A percentile compares a stretch with the other conserved stretches of the same genome.
Evolutionary conservation across 1,140 invertebrate genomes (phyloP).

Genomic region (Leptinotarsa lineolata): DNA sequence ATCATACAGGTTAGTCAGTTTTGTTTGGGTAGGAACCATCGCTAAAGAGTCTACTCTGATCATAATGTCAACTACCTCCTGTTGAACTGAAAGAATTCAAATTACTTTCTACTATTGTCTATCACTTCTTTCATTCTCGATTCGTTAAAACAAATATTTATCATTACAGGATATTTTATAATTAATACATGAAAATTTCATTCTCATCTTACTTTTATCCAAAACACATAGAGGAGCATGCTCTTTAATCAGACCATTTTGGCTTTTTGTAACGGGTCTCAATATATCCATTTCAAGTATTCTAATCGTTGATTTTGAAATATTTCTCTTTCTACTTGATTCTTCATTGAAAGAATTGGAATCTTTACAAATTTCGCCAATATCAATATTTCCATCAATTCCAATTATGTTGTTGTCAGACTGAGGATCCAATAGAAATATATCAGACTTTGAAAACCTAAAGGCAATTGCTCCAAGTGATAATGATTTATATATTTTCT

Average conservation of each 20-base stretch:
- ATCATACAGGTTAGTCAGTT: conserved; percentile 67
- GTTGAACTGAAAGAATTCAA: conserved; percentile 54
- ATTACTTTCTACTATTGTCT: conserved; percentile 9
- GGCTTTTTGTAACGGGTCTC: conserved; percentile 52
- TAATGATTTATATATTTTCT: conserved; percentile 60
- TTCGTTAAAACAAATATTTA: too few relatives aligned
- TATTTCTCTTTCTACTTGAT: conserved; percentile 58
- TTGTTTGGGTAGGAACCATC: conserved; percentile 68
- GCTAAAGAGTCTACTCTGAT: conserved; percentile 72
- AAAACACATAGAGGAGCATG: conserved; percentile 53
- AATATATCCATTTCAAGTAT: conserved; percentile 57
- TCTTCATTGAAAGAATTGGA: conserved; percentile 50
- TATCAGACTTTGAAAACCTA: conserved; percentile 62
- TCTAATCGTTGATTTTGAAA: conserved; percentile 54
- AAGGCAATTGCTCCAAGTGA: conserved; percentile 69
- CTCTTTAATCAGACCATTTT: conserved; percentile 33
- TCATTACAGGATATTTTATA: neutral
- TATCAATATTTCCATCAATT: conserved; percentile 58
- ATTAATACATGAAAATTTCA: conserved; percentile 18
- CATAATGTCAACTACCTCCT: conserved; percentile 60
- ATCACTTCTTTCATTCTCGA: neutral
- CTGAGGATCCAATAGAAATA: conserved; percentile 64
- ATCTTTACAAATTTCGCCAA: conserved; percentile 62
- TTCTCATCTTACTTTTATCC: conserved; percentile 50
- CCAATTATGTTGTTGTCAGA: conserved; percentile 61